These are phyloP conservation scores for Quiscalus mexicanus DNA, from an alignment of 2,113 vertebrate species.

Conservation along the genomic window DNA sequence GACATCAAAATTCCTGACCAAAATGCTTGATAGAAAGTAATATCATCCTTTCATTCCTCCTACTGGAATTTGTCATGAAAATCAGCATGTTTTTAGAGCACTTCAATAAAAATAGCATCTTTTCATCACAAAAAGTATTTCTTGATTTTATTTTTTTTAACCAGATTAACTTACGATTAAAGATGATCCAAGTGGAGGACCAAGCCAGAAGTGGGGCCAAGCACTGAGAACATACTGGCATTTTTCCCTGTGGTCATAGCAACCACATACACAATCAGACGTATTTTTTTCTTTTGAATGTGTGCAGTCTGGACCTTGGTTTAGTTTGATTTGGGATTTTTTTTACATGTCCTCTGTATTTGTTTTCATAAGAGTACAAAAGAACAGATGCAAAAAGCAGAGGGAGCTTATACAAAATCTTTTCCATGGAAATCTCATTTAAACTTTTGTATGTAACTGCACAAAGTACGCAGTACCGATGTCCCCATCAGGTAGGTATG, in stretches of 20 bases:
- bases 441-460: background rate
- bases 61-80: background rate
- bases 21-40: background rate
- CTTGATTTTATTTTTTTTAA: background rate
- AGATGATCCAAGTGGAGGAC: conserved; percentile 47
- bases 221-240: background rate
- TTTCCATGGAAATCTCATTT: background rate
- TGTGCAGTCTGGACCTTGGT: conserved; percentile 22
- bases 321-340: conserved; percentile 38
- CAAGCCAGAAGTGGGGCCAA: conserved; percentile 37
- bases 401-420: background rate
- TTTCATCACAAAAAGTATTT: conserved; percentile 23
- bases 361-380: conserved; percentile 24
- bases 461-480: background rate
- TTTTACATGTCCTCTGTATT: background rate
- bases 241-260: background rate
- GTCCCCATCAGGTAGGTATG: background rate
- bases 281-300: background rate
- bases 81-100: background rate
- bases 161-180: conserved; percentile 40
- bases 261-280: conserved; percentile 13
- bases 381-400: conserved; percentile 16
- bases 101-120: conserved; percentile 32
- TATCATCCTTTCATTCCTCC: background rate
- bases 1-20: background rate